Conservation (phyloP, 2,888 invertebrate genomes). For the Scaptomyza tumidula region DNA sequence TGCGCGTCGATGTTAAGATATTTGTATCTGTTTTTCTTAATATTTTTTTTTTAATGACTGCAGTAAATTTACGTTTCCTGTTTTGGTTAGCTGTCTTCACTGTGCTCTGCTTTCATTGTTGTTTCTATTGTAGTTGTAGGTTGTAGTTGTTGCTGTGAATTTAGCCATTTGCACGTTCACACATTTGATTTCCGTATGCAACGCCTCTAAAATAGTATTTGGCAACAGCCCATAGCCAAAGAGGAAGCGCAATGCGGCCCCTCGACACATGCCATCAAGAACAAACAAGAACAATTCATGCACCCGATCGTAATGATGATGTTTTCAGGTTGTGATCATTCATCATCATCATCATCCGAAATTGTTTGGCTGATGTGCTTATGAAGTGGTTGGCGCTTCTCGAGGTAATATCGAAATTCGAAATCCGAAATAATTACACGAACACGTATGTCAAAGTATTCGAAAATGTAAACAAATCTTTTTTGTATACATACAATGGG, state of each 20-base stretch:
- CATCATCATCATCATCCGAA: slow-evolving; percentile 19
- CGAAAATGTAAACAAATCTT: slow-evolving; percentile 56
- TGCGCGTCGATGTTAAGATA: slow-evolving; percentile 17
- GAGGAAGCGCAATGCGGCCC: slow-evolving; percentile 67
- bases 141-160: background rate
- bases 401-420: slow-evolving; percentile 71
- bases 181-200: slow-evolving; percentile 73
- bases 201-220: slow-evolving; percentile 73
- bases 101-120: slow-evolving; percentile 30
- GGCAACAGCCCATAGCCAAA: slow-evolving; percentile 72
- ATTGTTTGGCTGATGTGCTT: slow-evolving; percentile 4
- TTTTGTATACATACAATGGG: slow-evolving; percentile 30
- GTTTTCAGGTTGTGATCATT: slow-evolving; percentile 19
- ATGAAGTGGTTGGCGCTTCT: slow-evolving; percentile 50
- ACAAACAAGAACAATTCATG: slow-evolving; percentile 42
- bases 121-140: slow-evolving; percentile 2
- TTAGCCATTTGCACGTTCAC: slow-evolving; percentile 44
- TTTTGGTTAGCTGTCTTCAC: slow-evolving; percentile 28
- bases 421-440: slow-evolving; percentile 74
- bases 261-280: slow-evolving; percentile 62
- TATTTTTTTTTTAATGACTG: slow-evolving; percentile 28
- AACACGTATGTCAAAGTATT: slow-evolving; percentile 56
- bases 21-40: background rate
- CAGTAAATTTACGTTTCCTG: slow-evolving; percentile 70
- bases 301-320: slow-evolving; percentile 47